Evolutionary conservation across 1,140 invertebrate species (phyloP), one percentile per base, ranked within the genome.

Genomic region (Andrena cerasifolii): DNA sequence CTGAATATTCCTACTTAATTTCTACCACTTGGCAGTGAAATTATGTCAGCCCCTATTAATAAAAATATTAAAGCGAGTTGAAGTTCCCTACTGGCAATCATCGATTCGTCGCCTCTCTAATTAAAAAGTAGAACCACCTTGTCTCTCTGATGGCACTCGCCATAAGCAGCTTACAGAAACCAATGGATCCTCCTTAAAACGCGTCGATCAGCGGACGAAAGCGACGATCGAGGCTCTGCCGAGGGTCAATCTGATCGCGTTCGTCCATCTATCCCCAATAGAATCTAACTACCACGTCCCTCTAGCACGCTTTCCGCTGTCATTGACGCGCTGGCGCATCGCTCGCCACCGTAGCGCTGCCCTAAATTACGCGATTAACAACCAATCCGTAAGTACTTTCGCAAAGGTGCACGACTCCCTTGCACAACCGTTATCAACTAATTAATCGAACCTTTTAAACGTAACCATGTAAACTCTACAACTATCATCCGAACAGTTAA

Each of bases 221-320:
- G 62, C 68, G 81, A 83, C 67, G 81, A 84, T 83, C 83, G 66
- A 84, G 71, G 49, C 16, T 58, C 31, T 21, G 49, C 14, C 33
- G 31, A 33, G 67, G 72, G 61, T 83, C 81, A 62, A 83, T 79
- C 33, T 71, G 14, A 62, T 79, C 83, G 79, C 83, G 61, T 80
- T 85, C 83, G 78, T 61, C 33, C 81, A 45, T 66, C 31, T 45
- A 26, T 36, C 28, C 16, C 36, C 31, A 51, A 70, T 40, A 33
- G 53, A 59, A 59, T 40, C 45, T 14, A 76, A 68, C 51, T 21
- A 36, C 36, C 12, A 3, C 21, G 47, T 21, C 28, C 53, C 6
- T 18, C 12, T 58, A 21, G 49, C 65, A 28, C 73, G 63, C 65
- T 45, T 40, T 71, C 61, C 75, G 75, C 75, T 71, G 54, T 53